These are phyloP conservation scores for Eupithecia vulgata DNA, from an alignment of 2,888 invertebrate species.

Conservation along the genomic window DNA sequence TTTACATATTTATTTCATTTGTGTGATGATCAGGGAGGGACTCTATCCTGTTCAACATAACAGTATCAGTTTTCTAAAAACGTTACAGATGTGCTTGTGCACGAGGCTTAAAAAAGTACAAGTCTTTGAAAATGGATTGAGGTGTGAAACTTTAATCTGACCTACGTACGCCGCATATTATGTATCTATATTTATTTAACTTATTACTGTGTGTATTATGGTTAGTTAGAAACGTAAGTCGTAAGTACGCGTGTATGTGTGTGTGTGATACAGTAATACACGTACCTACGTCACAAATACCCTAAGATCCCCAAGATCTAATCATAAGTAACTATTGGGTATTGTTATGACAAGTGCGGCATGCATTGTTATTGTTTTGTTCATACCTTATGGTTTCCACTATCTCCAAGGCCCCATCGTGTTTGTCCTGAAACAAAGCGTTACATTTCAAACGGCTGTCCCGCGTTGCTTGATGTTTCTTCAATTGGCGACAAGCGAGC, in stretches of 20 bases:
- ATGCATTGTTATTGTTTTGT: conserved; percentile 13
- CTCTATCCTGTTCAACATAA: too few relatives aligned
- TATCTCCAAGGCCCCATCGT: conserved; percentile 95
- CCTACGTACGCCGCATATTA: not conserved
- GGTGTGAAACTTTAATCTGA: not conserved
- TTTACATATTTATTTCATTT: too few relatives aligned
- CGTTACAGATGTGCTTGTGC: not conserved
- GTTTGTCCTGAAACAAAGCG: conserved; percentile 89
- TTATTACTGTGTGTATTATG: too few relatives aligned
- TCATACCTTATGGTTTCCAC: conserved; percentile 93
- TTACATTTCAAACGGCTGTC: not conserved
- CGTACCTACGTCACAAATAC: not conserved
- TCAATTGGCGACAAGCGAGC: not conserved
- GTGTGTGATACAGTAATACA: too few relatives aligned
- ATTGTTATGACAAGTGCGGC: not conserved
- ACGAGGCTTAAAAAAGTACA: not conserved
- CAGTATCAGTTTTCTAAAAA: not conserved
- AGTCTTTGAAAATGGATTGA: not conserved
- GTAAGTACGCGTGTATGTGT: too few relatives aligned
- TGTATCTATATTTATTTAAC: not conserved
- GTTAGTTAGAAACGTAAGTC: too few relatives aligned
- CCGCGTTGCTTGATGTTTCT: not conserved
- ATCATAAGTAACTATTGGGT: not conserved
- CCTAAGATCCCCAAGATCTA: not conserved
- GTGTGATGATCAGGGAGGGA: too few relatives aligned